Conservation (phyloP, 2,113 vertebrate genomes). For the Ariopsis seemanni region DNA sequence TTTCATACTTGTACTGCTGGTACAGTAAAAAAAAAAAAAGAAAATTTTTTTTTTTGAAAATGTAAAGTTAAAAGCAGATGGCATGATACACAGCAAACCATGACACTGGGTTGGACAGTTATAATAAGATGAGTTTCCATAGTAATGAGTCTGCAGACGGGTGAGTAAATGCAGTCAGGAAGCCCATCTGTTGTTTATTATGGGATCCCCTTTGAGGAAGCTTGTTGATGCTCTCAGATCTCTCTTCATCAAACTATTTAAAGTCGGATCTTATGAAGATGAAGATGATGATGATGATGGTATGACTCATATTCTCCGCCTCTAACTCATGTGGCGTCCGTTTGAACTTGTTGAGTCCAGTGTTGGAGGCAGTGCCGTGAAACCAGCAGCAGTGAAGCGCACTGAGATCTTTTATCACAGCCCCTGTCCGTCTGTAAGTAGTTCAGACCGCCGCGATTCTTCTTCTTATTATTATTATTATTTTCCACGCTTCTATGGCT, state of each 20-base stretch:
- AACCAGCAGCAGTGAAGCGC: neutral
- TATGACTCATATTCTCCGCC: conserved; percentile 22
- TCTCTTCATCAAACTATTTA: neutral
- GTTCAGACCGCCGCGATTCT: neutral
- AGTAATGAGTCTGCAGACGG: neutral
- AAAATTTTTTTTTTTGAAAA: too few relatives aligned
- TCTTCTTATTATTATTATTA: neutral
- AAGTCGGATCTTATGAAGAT: neutral
- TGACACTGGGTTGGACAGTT: neutral
- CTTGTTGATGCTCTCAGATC: neutral
- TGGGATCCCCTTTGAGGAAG: neutral
- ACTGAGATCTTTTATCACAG: neutral
- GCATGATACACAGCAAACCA: neutral
- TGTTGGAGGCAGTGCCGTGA: neutral
- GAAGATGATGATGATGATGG: conserved; percentile 8
- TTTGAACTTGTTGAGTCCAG: conserved; percentile 3
- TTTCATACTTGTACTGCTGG: neutral
- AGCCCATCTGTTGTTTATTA: conserved; percentile 5
- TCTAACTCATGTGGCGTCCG: conserved; percentile 25
- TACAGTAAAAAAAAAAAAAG: neutral
- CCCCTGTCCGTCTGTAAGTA: neutral
- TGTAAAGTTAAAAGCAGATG: neutral
- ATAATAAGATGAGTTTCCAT: neutral
- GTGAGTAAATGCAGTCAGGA: neutral
- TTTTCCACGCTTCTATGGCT: neutral